Percentiles rank a stretch among this genome's conserved stretches.
phyloP scores from a whole-genome alignment of 1,140 invertebrate species.

The Temnothorax curvispinosus region DNA sequence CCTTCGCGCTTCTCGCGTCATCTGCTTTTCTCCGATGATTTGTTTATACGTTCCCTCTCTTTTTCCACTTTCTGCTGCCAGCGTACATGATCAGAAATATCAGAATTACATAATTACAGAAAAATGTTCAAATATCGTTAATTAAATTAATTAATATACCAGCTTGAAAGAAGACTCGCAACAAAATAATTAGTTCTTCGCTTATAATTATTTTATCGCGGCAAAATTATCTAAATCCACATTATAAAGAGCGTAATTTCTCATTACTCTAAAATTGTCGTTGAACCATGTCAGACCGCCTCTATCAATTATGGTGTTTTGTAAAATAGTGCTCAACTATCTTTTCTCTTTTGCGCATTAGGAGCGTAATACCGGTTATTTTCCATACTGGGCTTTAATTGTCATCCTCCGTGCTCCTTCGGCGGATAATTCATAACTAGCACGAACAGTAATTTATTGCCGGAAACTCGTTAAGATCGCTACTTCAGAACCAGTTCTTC shows the following conservation, averaged over 20 bases:
- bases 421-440: constrained; percentile 46
- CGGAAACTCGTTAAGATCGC: constrained; percentile 58
- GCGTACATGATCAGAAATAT: background rate
- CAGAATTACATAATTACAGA: background rate
- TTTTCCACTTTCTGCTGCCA: background rate
- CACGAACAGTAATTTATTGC: constrained; percentile 57
- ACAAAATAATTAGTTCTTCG: background rate
- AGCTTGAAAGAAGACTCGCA: background rate
- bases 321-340: constrained; percentile 16
- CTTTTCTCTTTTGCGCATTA: constrained; percentile 49
- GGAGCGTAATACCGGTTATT: constrained; percentile 53
- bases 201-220: background rate
- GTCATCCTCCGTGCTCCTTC: constrained; percentile 43
- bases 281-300: background rate
- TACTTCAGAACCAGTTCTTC: constrained; percentile 53
- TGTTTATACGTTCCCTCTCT: constrained; percentile 6
- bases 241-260: constrained; percentile 14
- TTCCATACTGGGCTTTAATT: constrained; percentile 51
- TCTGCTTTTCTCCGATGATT: background rate
- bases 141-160: no score
- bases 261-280: constrained; percentile 21
- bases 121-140: background rate
- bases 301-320: constrained; percentile 28
- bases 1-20: background rate
- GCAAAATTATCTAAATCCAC: background rate